Conservation (phyloP, 2,888 invertebrate species). For the Atrina japonica region DNA sequence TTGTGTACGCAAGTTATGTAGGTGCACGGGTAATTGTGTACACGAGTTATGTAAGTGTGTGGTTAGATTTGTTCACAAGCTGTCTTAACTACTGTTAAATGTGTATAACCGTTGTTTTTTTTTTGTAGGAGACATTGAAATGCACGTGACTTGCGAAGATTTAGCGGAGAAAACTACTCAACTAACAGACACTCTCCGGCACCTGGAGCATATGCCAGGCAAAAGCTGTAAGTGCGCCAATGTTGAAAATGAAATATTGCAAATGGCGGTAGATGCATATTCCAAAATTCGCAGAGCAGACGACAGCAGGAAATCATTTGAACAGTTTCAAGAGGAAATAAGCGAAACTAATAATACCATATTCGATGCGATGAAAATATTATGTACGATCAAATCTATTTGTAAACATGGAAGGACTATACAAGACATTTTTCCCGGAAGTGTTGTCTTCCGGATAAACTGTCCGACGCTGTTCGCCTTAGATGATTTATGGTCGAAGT, state of each 20-base stretch:
- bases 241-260: constrained; percentile 57
- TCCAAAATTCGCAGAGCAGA: constrained; percentile 52
- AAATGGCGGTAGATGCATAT: constrained; percentile 62
- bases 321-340: constrained; percentile 52
- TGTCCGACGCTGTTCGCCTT: constrained; percentile 56
- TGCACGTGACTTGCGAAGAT: constrained; percentile 52
- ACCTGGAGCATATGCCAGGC: constrained; percentile 39
- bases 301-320: constrained; percentile 43
- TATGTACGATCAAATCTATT: constrained; percentile 56
- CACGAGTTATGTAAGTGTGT: no score
- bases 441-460: constrained; percentile 56
- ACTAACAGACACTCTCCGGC: constrained; percentile 46
- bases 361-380: constrained; percentile 52
- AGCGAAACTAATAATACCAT: constrained; percentile 52
- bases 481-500: constrained; percentile 54
- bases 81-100: no score
- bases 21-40: no score
- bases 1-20: no score
- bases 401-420: constrained; percentile 61
- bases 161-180: constrained; percentile 38
- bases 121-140: constrained; percentile 56
- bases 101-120: not conserved
- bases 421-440: constrained; percentile 58
- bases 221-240: constrained; percentile 54
- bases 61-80: no score